Evolutionary conservation across 1,140 invertebrate species (phyloP).

Genomic region (Leptopilina boulardi): DNA sequence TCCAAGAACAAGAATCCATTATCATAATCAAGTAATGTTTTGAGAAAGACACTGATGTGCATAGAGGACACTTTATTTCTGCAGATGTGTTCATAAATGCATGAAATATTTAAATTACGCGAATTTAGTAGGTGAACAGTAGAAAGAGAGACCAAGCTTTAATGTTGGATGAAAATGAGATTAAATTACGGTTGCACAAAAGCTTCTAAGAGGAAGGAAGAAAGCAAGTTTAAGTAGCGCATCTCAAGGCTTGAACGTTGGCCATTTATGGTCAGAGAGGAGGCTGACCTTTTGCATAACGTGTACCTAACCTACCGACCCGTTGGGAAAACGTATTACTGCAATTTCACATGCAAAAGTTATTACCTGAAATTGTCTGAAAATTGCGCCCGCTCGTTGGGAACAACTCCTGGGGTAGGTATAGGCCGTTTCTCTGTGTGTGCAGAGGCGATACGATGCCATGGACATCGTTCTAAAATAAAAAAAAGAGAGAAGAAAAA

Average conservation of each 20-base stretch:
- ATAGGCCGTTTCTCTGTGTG: constrained; percentile 46
- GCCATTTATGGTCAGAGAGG: constrained; percentile 49
- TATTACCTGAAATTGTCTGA: constrained; percentile 72
- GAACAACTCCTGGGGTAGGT: background rate
- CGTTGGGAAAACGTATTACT: constrained; percentile 65
- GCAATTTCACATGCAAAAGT: constrained; percentile 72
- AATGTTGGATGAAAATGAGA: constrained; percentile 51
- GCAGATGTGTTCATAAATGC: background rate
- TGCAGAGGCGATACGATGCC: constrained; percentile 44
- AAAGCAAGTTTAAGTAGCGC: constrained; percentile 51
- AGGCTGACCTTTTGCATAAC: constrained; percentile 60
- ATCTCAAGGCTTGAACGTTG: constrained; percentile 53
- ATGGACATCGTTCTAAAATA: constrained; percentile 44
- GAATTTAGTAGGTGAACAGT: constrained; percentile 34
- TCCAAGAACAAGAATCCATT: background rate
- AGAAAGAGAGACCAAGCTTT: constrained; percentile 14
- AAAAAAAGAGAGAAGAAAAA: constrained; percentile 43
- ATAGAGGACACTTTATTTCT: background rate
- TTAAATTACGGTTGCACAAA: constrained; percentile 42
- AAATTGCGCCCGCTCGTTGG: constrained; percentile 60
- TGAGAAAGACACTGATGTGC: background rate
- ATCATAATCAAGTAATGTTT: background rate
- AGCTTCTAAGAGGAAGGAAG: constrained; percentile 39
- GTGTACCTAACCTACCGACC: constrained; percentile 44
- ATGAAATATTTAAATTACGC: constrained; percentile 43